phyloP scores from a whole-genome alignment of 2,113 vertebrate genomes.

The Uria lomvia region DNA sequence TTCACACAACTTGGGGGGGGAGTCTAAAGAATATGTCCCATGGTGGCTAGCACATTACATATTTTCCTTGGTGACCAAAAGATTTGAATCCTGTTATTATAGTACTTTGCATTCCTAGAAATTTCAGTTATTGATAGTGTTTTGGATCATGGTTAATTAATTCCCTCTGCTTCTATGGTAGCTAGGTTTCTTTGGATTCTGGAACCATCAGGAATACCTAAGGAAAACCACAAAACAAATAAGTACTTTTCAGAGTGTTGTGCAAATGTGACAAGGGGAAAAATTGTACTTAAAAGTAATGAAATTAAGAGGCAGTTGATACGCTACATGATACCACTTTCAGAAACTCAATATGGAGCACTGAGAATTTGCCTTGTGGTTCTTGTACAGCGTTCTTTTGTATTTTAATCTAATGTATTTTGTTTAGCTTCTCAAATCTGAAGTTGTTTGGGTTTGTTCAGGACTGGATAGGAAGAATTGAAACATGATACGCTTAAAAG shows the following conservation, averaged over 20 bases:
- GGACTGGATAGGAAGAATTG: not conserved
- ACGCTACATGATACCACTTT: fast-evolving
- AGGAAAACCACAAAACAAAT: not conserved
- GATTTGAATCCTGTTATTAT: not conserved
- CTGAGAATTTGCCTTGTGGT: not conserved
- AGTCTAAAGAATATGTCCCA: not conserved
- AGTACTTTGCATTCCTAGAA: not conserved
- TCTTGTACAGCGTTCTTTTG: not conserved
- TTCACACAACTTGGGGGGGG: not conserved
- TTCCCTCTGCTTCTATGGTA: not conserved
- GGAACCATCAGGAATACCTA: not conserved
- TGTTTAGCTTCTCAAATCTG: not conserved
- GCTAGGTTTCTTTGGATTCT: not conserved
- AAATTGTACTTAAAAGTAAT: not conserved
- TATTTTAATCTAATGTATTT: not conserved
- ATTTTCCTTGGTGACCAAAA: not conserved
- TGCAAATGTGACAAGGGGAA: not conserved
- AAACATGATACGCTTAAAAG: not conserved
- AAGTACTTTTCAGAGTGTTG: not conserved
- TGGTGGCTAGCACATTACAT: not conserved
- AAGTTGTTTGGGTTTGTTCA: not conserved
- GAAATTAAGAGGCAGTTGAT: not conserved
- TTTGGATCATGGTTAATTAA: not conserved
- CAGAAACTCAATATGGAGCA: not conserved
- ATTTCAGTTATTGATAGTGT: not conserved